Evolutionary conservation across 64 coral and sea anemone species (phyloP), one percentile per base, ranked within the genome.

Genomic region (Orbicella faveolata): DNA sequence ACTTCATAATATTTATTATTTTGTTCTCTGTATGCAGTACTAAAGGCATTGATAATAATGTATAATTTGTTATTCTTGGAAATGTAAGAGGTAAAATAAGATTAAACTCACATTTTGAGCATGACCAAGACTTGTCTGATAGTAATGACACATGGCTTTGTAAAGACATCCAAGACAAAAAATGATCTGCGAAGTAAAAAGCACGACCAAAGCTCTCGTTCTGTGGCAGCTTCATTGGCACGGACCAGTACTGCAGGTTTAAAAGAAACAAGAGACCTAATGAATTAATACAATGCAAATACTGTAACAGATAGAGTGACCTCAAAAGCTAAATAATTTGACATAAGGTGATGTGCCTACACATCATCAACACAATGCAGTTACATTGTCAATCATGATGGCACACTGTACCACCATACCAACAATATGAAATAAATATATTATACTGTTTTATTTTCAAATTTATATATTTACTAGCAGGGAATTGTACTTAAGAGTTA

Each of bases 141-240:
- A 26, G 91, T 88, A 8, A 96, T 53, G 2, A 90, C 70, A 73
- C 77, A 93, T 17, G 95, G 95, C 23, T 93, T 90, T 34, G 95
- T 83, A 57, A 92, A 77, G 3, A 96, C 26, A 44, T 90, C 88
- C 30, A 91, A 73, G 55, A 94, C 19, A 78, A 79, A 73, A 20
- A 66, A 75, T 25, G 87, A 62, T 85, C 76, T 90, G 73, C 88
- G 92, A 55, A 96, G 83, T 0, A 96, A 34, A 23, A 82, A 93
- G 54, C 95, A 96, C 21, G 95, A 96, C 95, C 95, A 96, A 4
- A 96, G 78, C 37, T 96, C 95, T 63, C 79, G 77, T 87, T 96
- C 95, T 34, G 73, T 93, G 14, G 90, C 69, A 26, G 61, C 78
- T 63, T 93, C 73, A 48, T 67, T 79, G 23, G 95, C 90, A 12